Evolutionary conservation across 2,113 vertebrate species (phyloP).

Genomic region (Podiceps cristatus): DNA sequence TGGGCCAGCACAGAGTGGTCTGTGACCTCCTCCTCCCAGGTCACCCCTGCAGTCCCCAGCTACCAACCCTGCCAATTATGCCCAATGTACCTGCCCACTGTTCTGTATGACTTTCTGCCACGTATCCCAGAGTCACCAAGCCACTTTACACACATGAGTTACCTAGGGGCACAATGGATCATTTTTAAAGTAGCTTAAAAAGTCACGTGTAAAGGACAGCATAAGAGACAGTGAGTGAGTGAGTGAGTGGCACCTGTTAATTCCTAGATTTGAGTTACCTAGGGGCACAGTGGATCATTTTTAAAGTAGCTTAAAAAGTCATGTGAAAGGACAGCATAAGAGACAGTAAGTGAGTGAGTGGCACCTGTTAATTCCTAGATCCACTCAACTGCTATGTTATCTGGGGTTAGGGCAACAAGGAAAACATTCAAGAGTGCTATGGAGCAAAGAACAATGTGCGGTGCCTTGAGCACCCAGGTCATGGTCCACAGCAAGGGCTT

Average conservation of each 20-base stretch:
- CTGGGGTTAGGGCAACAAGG: neutral
- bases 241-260: neutral
- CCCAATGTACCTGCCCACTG: neutral
- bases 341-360: neutral
- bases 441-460: neutral
- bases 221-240: neutral
- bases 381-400: neutral
- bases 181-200: neutral
- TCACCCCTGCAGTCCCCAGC: neutral
- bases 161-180: neutral
- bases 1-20: neutral
- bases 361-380: neutral
- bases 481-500: neutral
- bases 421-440: neutral
- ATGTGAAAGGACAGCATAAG: neutral
- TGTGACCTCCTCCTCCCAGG: neutral
- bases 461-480: neutral
- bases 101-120: neutral
- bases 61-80: neutral
- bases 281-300: neutral
- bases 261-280: neutral
- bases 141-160: neutral
- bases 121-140: neutral
- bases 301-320: neutral
- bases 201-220: neutral